Conservation (phyloP, 1,140 invertebrate species). For the Cotesia vestalis region DNA sequence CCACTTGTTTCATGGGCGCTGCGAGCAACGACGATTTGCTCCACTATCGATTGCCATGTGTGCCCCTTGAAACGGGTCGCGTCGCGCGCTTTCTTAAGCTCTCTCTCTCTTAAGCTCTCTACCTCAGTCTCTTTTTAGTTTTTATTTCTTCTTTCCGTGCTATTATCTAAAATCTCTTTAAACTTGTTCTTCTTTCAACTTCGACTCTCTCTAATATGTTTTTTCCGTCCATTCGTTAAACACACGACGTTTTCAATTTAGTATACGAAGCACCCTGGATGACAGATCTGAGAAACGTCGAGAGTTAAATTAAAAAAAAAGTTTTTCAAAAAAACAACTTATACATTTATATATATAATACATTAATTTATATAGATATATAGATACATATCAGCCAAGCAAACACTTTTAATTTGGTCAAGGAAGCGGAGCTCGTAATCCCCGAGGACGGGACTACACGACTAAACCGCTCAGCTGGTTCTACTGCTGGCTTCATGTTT, state of each 20-base stretch:
- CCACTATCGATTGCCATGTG: slow-evolving; percentile 54
- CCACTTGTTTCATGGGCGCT: slow-evolving; percentile 56
- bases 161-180: not conserved
- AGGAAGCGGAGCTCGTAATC: slow-evolving; percentile 25
- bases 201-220: no score
- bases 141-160: slow-evolving; percentile 6
- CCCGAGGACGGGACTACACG: slow-evolving; percentile 26
- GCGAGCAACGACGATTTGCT: slow-evolving; percentile 49
- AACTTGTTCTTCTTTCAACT: not conserved
- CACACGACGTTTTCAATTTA: not conserved
- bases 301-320: no score
- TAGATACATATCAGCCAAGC: slow-evolving; percentile 12
- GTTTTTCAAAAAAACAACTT: not conserved
- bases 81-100: slow-evolving; percentile 23
- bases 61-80: slow-evolving; percentile 33
- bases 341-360: not conserved
- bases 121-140: not conserved
- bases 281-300: not conserved
- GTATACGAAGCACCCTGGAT: not conserved
- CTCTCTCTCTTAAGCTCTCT: slow-evolving; percentile 10
- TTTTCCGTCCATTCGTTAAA: not conserved
- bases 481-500: slow-evolving; percentile 45
- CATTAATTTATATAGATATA: not conserved
- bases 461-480: slow-evolving; percentile 41
- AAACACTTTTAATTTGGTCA: slow-evolving; percentile 21